Evolutionary conservation across 2,797 vertebrate genomes (phyloP).

Genomic region (Lutra lutra): DNA sequence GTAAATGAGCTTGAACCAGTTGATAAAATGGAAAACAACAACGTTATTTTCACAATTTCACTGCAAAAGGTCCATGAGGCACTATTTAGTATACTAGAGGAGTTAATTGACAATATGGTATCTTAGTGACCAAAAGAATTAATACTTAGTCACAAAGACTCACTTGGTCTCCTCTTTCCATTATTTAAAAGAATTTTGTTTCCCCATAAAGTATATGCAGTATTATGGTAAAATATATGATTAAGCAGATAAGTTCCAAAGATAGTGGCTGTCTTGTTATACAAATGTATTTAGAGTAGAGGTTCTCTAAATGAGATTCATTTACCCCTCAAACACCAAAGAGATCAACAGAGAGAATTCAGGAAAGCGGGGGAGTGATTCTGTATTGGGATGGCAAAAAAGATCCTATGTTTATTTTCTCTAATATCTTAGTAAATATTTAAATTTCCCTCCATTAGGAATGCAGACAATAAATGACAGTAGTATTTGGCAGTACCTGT

Average conservation of each 20-base stretch:
- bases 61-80: not conserved
- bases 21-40: constrained; percentile 7
- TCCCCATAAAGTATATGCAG: constrained; percentile 5
- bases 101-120: not conserved
- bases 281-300: not conserved
- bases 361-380: not conserved
- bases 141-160: not conserved
- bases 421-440: not conserved
- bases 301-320: not conserved
- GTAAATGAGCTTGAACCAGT: constrained; percentile 36
- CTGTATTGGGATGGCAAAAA: not conserved
- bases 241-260: constrained; percentile 32
- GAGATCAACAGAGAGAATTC: not conserved
- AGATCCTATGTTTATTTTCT: not conserved
- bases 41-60: not conserved
- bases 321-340: not conserved
- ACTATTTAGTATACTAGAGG: not conserved
- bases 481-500: not conserved
- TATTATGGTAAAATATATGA: not conserved
- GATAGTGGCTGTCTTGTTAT: not conserved
- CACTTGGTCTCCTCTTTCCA: not conserved
- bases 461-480: not conserved
- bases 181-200: constrained; percentile 5
- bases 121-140: not conserved
- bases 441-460: not conserved